Evolutionary conservation across 2,113 vertebrate genomes (phyloP), one percentile per base, ranked within the genome.

Genomic region (Caretta caretta): DNA sequence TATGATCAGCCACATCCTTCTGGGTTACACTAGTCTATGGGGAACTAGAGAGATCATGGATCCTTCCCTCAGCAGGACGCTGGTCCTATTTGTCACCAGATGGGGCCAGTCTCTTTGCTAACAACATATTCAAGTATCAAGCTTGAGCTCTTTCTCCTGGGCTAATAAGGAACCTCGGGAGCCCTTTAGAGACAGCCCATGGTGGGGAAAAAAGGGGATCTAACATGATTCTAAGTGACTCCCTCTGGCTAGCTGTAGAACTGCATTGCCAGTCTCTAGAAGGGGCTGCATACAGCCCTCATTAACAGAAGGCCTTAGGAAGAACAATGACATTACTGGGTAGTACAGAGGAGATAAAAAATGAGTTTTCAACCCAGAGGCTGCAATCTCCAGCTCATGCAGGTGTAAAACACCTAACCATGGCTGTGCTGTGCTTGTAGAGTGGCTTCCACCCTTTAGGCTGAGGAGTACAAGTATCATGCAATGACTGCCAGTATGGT

Each of bases 1-100:
- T n/a, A 57, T 6, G 72, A 93, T 94, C 93, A 95, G 85, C 92
- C 83, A 95, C 50, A 92, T 83, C 56, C 85, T 93, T 90, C 84
- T 80, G 54, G 82, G 53, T 35, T 65, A 91, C 84, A 84, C 79
- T 78, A 88, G 87, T 89, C 86, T 69, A 86, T n/a, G 59, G 22
- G 80, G 35, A 86, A 83, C 0, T 0, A 50, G 81, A 87, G 46
- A 80, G 65, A 75, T 31, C 57, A 5, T 13, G 46, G 84, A 87
- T 20, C 72, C 11, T n/a, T 83, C 65, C 81, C 46, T 83, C 80
- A 42, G 65, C 0, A 51, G 69, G 80, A 95, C 46, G 31, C 1
- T 83, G 79, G n/a, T 75, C 85, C 88, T 31, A 72, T 31, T 53
- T 83, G 46, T 69, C 86, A 96, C 38, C 65, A 69, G 65, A 69